phyloP scores from a whole-genome alignment of 2,888 invertebrate genomes.

The Acleris laterana region DNA sequence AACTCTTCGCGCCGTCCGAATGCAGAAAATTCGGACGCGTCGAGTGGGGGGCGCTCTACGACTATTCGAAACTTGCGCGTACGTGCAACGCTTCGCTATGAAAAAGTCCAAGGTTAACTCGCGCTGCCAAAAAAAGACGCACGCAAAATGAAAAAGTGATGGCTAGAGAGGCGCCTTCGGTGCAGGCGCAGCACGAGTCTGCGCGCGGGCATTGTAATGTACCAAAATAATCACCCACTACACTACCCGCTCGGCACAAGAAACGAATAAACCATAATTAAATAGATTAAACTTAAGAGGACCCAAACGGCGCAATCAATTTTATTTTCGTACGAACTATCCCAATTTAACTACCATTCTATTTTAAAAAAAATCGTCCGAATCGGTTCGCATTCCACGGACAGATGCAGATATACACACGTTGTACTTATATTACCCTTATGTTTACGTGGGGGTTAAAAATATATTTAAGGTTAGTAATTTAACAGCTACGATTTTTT shows the following conservation, averaged over 20 bases:
- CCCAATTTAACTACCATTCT: no score
- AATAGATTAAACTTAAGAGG: not conserved
- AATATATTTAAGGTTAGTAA: no score
- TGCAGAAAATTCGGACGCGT: conserved; percentile 83
- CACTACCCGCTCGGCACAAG: not conserved
- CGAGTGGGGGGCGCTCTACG: conserved; percentile 83
- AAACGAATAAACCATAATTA: not conserved
- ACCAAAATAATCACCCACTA: conserved; percentile 29
- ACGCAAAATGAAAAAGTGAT: conserved; percentile 81
- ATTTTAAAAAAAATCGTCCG: no score
- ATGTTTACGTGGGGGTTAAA: no score
- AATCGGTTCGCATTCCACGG: no score
- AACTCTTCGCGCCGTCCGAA: conserved; percentile 79
- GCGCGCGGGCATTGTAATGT: conserved; percentile 44
- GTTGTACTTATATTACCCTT: no score
- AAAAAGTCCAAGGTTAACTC: conserved; percentile 83
- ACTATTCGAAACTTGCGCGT: conserved; percentile 81
- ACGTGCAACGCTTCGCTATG: conserved; percentile 83
- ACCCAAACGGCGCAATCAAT: not conserved
- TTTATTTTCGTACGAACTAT: not conserved
- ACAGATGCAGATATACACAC: no score
- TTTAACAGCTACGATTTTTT: not conserved
- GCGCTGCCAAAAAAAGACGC: conserved; percentile 84
- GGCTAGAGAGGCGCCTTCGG: conserved; percentile 77
- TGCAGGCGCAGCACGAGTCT: conserved; percentile 61